phyloP scores from a whole-genome alignment of 2,113 vertebrate genomes.

The Clarias macrocephalus region DNA sequence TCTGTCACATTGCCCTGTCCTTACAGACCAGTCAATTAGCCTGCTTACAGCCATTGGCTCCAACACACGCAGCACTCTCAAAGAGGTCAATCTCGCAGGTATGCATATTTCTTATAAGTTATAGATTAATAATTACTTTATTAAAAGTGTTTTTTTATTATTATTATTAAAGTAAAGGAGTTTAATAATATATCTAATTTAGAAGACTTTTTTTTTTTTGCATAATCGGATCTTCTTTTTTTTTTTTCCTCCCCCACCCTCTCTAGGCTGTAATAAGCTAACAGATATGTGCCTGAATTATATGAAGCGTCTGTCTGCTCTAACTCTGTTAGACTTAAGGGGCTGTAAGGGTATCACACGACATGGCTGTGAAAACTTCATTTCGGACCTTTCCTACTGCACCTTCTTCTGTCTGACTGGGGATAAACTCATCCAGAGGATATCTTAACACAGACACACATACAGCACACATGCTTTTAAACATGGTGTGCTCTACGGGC shows the following conservation, averaged over 20 bases:
- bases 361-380: conserved; percentile 91
- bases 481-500: conserved; percentile 48
- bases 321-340: conserved; percentile 88
- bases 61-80: conserved; percentile 88
- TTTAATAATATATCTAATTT: neutral
- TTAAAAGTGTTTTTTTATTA: too few species aligned
- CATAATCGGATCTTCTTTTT: neutral
- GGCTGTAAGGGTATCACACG: conserved; percentile 89
- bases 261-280: conserved; percentile 88
- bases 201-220: neutral
- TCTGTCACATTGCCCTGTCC: conserved; percentile 89
- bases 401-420: conserved; percentile 93
- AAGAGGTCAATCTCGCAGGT: conserved; percentile 93
- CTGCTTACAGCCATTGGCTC: conserved; percentile 88
- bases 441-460: conserved; percentile 74
- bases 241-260: neutral
- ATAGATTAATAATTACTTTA: too few species aligned
- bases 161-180: too few species aligned
- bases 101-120: too few species aligned
- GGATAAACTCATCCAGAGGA: conserved; percentile 96
- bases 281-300: conserved; percentile 90
- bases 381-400: conserved; percentile 91
- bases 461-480: conserved; percentile 52
- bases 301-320: conserved; percentile 85
- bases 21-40: conserved; percentile 88